Conservation (phyloP, 2,888 invertebrate species). For the Lymantria monacha region DNA sequence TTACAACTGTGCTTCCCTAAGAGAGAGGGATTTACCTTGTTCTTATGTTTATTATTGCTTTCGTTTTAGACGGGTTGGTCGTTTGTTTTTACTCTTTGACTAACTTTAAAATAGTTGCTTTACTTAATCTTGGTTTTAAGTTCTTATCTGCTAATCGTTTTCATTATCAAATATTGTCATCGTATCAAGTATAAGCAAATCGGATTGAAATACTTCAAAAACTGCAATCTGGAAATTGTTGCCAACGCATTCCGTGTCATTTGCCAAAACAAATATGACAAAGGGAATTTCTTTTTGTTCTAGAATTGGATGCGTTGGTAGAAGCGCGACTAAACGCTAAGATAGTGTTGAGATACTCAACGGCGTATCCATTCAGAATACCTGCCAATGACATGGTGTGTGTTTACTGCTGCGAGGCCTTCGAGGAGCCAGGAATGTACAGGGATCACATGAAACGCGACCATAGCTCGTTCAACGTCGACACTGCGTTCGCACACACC, state of each 20-base stretch:
- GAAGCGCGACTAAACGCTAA: constrained; percentile 58
- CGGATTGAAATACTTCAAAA: neutral
- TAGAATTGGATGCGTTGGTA: constrained; percentile 53
- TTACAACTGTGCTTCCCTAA: too few relatives aligned
- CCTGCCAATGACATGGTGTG: constrained; percentile 54
- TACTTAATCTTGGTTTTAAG: too few relatives aligned
- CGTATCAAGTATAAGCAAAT: neutral
- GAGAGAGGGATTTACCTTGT: too few relatives aligned
- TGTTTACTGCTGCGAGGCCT: constrained; percentile 54
- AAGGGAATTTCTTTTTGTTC: constrained; percentile 59
- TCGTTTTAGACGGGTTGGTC: too few relatives aligned
- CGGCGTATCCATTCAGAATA: constrained; percentile 58
- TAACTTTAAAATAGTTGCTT: too few relatives aligned
- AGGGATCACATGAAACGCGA: constrained; percentile 53
- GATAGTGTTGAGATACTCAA: constrained; percentile 52
- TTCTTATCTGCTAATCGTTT: too few relatives aligned
- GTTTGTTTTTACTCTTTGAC: too few relatives aligned
- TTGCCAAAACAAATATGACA: constrained; percentile 27
- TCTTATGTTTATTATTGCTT: too few relatives aligned
- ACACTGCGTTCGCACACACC: constrained; percentile 46
- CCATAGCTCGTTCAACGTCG: constrained; percentile 45
- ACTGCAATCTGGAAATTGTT: neutral
- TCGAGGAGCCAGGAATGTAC: constrained; percentile 45
- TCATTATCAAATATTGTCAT: neutral
- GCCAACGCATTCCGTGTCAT: constrained; percentile 3